Evolutionary conservation across 2,797 vertebrate species (phyloP).

Genomic region (Paratrypauchen microcephalus): DNA sequence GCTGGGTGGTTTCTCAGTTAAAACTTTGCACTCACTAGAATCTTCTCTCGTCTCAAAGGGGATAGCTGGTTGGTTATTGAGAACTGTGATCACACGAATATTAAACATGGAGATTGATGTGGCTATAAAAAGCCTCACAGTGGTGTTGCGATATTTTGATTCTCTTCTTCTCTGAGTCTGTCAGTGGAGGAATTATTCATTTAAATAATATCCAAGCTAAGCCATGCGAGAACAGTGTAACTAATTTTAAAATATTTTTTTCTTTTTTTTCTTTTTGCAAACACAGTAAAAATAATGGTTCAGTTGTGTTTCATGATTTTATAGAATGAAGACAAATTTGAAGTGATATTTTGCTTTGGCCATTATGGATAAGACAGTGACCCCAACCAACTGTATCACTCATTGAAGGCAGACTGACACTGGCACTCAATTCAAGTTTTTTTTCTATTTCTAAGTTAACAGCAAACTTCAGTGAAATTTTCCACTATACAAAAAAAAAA

Average conservation of each 20-base stretch:
- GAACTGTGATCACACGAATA: background rate
- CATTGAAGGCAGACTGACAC: background rate
- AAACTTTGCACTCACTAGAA: background rate
- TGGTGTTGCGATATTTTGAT: background rate
- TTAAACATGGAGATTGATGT: background rate
- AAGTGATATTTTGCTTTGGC: background rate
- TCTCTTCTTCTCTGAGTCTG: background rate
- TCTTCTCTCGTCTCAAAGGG: background rate
- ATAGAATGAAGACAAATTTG: background rate
- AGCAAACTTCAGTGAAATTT: background rate
- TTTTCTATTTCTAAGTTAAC: background rate
- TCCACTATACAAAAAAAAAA: background rate
- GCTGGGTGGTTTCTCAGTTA: background rate
- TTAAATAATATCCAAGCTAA: background rate
- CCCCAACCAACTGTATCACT: too few relatives aligned
- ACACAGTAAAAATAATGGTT: background rate
- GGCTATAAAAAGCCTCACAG: slow-evolving; percentile 1
- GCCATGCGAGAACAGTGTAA: too few relatives aligned
- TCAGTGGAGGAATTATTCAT: background rate
- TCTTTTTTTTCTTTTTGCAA: background rate
- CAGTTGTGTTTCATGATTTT: background rate
- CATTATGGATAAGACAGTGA: background rate
- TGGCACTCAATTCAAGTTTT: too few relatives aligned
- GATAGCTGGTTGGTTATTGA: background rate
- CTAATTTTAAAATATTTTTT: background rate